Evolutionary conservation across 2,113 vertebrate genomes (phyloP).

Genomic region (Pteruthius melanotis): DNA sequence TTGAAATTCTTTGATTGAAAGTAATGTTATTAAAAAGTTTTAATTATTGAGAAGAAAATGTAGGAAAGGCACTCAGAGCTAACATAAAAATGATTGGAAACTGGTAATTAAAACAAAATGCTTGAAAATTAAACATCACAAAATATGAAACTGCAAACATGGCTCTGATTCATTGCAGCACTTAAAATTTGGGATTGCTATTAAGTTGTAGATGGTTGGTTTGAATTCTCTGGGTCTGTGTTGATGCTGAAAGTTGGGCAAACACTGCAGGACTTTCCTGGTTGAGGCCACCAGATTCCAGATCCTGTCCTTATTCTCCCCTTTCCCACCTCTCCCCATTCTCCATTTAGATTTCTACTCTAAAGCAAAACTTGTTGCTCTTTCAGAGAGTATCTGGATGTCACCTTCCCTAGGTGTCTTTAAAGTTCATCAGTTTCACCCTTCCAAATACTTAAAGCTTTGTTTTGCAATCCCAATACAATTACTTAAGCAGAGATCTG

Average conservation of each 20-base stretch:
- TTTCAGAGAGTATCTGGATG: background rate
- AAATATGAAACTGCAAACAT: constrained; percentile 35
- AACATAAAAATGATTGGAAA: constrained; percentile 67
- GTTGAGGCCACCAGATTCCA: background rate
- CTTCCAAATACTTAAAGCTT: background rate
- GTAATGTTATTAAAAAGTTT: constrained; percentile 65
- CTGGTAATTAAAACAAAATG: constrained; percentile 63
- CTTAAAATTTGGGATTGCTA: background rate
- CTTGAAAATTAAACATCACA: constrained; percentile 53
- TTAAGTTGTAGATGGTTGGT: background rate
- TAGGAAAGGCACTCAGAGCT: constrained; percentile 58
- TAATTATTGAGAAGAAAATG: constrained; percentile 64
- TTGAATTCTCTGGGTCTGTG: background rate
- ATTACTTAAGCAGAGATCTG: background rate
- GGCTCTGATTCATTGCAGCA: constrained; percentile 10
- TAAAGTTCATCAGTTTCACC: background rate
- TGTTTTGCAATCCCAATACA: background rate
- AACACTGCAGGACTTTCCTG: background rate
- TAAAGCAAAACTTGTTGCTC: background rate
- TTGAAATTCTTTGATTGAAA: constrained; percentile 65
- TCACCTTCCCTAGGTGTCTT: background rate
- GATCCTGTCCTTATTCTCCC: background rate
- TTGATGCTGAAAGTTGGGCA: background rate
- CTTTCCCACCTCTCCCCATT: background rate
- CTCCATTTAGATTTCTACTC: background rate